Percentiles rank a stretch among this genome's conserved stretches.
These are phyloP conservation scores for Muscicapa striata DNA, from an alignment of 2,797 vertebrate genomes.

Conservation along the genomic window DNA sequence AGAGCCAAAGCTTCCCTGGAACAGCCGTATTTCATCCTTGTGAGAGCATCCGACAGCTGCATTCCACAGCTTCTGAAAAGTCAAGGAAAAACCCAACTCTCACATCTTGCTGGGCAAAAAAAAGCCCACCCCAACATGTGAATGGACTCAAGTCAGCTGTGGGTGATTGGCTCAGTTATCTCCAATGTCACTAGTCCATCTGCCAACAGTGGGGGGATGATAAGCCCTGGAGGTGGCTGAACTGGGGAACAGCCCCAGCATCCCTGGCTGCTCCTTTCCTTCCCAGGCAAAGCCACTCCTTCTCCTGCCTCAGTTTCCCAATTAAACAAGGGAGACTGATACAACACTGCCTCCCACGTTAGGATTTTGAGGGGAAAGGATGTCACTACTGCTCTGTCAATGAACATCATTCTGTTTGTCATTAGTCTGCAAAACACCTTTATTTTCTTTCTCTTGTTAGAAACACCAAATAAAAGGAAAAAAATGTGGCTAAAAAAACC, in stretches of 20 bases:
- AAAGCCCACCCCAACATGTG: background rate
- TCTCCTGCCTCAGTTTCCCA: constrained; percentile 18
- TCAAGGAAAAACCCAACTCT: background rate
- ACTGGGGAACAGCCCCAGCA: background rate
- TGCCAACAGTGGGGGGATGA: background rate
- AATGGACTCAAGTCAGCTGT: background rate
- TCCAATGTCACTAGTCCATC: background rate
- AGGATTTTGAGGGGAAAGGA: background rate
- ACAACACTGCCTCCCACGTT: fast-evolving
- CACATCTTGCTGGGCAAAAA: background rate
- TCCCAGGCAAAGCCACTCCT: background rate
- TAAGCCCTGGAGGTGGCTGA: background rate
- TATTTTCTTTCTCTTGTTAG: background rate
- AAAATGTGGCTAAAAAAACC: fast-evolving
- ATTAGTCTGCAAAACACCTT: background rate
- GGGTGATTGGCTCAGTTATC: constrained; percentile 3
- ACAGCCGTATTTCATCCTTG: background rate
- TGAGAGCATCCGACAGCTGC: background rate
- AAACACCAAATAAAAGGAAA: background rate
- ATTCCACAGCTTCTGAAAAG: constrained; percentile 13
- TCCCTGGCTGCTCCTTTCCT: fast-evolving
- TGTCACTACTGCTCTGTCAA: fast-evolving
- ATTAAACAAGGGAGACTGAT: background rate
- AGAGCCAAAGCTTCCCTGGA: background rate
- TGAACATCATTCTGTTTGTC: fast-evolving